Base-by-base conservation (phyloP, 2,113 vertebrate genomes). In the Ardeotis arabs region DNA sequence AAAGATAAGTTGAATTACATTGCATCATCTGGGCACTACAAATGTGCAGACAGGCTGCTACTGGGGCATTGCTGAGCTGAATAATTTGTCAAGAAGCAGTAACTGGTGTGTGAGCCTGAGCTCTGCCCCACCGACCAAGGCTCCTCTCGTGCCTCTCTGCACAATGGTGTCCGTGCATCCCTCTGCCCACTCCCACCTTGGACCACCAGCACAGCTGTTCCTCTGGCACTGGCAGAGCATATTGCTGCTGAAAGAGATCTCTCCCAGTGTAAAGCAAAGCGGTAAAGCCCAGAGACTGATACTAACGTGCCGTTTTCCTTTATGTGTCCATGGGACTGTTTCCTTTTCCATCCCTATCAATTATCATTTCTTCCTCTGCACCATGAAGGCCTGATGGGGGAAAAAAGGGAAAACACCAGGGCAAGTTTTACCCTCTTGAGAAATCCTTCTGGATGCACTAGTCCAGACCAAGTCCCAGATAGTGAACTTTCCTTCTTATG, bases 361-460 rank as follows among this genome's bases (percentile, higher is more conserved):
- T 64, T 63, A 63, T 72, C 21, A n/a, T 64, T 72, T 44, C 28
- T 24, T 33, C 8, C 41, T 73, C 56, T 83, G 31, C 39, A 74
- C 9, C 1, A 0, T 0, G 0, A 74, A 69, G 22, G 11, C 14
- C 25, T 50, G 35, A 45, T 15, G 5, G 4, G 3, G 9, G 12
- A 13, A 60, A 59, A 56, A 72, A 21, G 14, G 4, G 10, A 55
- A 63, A 82, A 55, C 12, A 82, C 2, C 6, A 37, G 12, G 13
- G 14, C 15, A 60, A 63, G 22, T 45, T 78, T 59, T 78, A 12
- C 12, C 6, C 6, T 18, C 14, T 53, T 89, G 44, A 69, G 55
- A 68, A 91, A 67, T 82, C 75, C 28, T 68, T 73, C 35, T 58
- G 44, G 41, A 6, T 73, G 9, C 35, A 11, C 8, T 39, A 27